Evolutionary conservation across 2,888 invertebrate genomes (phyloP).

Genomic region (Halocaridina rubra): DNA sequence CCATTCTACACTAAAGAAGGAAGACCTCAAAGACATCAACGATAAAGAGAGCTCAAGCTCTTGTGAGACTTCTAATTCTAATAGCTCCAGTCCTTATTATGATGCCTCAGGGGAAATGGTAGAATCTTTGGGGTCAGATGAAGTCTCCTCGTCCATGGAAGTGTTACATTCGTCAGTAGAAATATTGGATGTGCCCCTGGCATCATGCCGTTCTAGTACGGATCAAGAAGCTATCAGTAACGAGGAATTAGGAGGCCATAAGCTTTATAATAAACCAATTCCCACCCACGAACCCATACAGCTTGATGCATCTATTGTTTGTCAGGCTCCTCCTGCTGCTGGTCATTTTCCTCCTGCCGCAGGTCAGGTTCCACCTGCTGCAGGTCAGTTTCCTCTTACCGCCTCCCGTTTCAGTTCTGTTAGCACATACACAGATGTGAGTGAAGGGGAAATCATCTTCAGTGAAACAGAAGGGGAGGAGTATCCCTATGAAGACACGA

Average conservation of each 20-base stretch:
- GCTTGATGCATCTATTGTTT: too few relatives aligned
- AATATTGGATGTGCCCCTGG: conserved; percentile 29
- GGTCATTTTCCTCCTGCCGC: not conserved
- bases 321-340: not conserved
- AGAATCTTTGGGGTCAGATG: conserved; percentile 38
- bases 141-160: conserved; percentile 46
- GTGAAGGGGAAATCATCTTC: conserved; percentile 54
- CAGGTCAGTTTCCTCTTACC: not conserved
- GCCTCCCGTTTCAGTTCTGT: conserved; percentile 44
- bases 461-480: conserved; percentile 63
- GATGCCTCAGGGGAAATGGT: conserved; percentile 53
- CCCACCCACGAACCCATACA: too few relatives aligned
- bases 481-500: conserved; percentile 44
- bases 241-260: not conserved
- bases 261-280: too few relatives aligned
- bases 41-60: conserved; percentile 37
- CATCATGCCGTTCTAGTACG: not conserved
- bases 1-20: not conserved
- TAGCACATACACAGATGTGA: conserved; percentile 49
- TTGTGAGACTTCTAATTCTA: conserved; percentile 21
- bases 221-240: not conserved
- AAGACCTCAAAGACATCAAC: not conserved
- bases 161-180: conserved; percentile 52
- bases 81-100: conserved; percentile 43
- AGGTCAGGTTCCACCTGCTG: too few relatives aligned